Base-by-base conservation (phyloP, 2,888 invertebrate genomes). In the Apotomis turbidana region DNA sequence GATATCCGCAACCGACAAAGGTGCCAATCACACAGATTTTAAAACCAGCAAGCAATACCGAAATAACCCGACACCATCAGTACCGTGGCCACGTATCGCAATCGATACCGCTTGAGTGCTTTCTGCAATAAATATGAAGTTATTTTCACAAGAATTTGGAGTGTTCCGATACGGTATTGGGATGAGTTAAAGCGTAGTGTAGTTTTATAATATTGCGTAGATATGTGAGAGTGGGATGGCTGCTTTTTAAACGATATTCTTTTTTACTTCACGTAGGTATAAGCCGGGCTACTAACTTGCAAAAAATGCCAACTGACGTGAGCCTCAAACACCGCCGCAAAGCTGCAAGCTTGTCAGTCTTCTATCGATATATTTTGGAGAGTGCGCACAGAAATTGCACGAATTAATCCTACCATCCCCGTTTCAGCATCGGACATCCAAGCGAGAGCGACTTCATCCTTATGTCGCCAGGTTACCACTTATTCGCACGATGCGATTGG, bases 111-210 rank as follows among this genome's bases (percentile, higher is more conserved):
- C 62, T 73, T 76, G 78, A 81, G 78, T 80, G 77, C 77, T 79
- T 78, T 77, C 74, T 73, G 78, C 75, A 75, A 78, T 80, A 81
- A 80, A 77, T 78, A 74, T 74, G 76, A 76, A 69, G 70, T 70
- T 72, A 72, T 75, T 70, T 74, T 69, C 63, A 61, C 57, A 62
- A 68, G 63, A 68, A 58, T 49, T 59, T 66, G 49, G 55, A 52
- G 59, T 57, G 70, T 57, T 64, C 58, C 52, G 59, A 51, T 41
- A 41, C 67, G 54, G 63, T 74, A 66, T 72, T 38, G 64, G 61
- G 71, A 68, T 62, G 69, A 72, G 68, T 69, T 64, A 64, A 59
- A 41, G 44, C n/a, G 57, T 13, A 36, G 54, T 60, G 51, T 61
- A 15, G 55, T 55, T 62, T 66, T 52, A 10, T 13, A 15, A 13